These are phyloP conservation scores for Eristalis tenax DNA, from an alignment of 2,888 invertebrate species.

Conservation along the genomic window DNA sequence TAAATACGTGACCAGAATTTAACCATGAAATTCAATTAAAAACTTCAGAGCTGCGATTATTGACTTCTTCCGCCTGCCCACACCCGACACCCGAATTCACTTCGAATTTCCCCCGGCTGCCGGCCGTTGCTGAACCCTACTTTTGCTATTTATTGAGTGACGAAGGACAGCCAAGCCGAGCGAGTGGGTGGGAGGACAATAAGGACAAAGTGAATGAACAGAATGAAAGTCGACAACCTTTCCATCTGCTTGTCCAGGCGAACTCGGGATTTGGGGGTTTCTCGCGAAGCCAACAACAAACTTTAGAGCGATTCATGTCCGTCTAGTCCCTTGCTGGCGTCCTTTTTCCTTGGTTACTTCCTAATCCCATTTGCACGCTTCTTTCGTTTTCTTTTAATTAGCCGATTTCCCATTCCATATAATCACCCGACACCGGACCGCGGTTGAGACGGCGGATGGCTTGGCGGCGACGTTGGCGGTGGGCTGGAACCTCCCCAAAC, in stretches of 20 bases:
- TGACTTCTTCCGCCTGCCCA: slow-evolving; percentile 35
- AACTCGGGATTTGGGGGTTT: slow-evolving; percentile 16
- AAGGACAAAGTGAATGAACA: background rate
- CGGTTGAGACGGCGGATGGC: background rate
- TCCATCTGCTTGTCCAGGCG: slow-evolving; percentile 16
- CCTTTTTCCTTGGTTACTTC: slow-evolving; percentile 29
- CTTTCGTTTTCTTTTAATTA: slow-evolving; percentile 56
- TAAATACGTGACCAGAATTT: slow-evolving; percentile 59
- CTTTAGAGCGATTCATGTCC: slow-evolving; percentile 32
- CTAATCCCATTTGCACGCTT: slow-evolving; percentile 54
- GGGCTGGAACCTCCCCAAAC: background rate
- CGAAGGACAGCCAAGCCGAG: slow-evolving; percentile 10
- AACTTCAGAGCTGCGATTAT: slow-evolving; percentile 63
- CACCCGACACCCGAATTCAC: background rate
- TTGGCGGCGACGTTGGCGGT: background rate
- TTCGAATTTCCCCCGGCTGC: background rate
- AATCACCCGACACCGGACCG: background rate
- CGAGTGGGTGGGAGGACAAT: background rate
- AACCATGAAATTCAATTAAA: slow-evolving; percentile 69
- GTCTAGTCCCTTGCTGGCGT: slow-evolving; percentile 4
- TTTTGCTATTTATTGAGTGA: slow-evolving; percentile 46
- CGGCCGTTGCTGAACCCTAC: background rate
- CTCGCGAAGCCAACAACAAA: slow-evolving; percentile 29
- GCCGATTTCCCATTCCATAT: slow-evolving; percentile 25
- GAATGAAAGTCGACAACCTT: slow-evolving; percentile 11